Evolutionary conservation across 2,113 vertebrate species (phyloP).

Genomic region (Emydura subglobosa): DNA sequence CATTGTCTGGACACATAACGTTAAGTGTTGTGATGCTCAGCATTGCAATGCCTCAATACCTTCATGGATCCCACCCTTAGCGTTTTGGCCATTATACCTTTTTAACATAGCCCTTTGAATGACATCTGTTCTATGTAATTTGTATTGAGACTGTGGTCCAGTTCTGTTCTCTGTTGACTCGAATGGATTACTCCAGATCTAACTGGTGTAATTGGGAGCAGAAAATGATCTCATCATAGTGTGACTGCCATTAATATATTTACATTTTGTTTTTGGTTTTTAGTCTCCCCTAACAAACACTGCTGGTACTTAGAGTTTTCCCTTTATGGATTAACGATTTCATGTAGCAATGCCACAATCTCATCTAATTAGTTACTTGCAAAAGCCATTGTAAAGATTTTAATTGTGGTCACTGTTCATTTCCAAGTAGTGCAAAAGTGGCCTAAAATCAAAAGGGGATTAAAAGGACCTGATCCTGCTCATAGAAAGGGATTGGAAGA

Average conservation of each 20-base stretch:
- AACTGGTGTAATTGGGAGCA: not conserved
- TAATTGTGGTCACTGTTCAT: not conserved
- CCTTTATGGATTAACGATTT: not conserved
- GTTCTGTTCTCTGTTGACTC: not conserved
- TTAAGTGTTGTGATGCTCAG: not conserved
- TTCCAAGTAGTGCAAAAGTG: not conserved
- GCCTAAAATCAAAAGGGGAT: not conserved
- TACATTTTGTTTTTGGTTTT: not conserved
- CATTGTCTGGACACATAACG: not conserved
- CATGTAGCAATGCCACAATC: not conserved
- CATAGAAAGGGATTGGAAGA: constrained; percentile 5
- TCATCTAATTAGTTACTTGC: not conserved
- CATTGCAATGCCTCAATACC: not conserved
- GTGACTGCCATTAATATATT: not conserved
- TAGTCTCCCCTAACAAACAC: constrained; percentile 10
- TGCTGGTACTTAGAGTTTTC: not conserved
- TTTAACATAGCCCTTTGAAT: not conserved
- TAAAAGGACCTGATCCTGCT: constrained; percentile 5
- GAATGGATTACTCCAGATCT: not conserved
- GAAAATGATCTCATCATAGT: not conserved
- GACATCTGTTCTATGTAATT: not conserved
- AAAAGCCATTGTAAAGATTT: constrained; percentile 1
- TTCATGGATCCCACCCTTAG: not conserved
- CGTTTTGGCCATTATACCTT: not conserved
- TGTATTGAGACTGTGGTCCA: not conserved